Conservation (phyloP, 2,113 vertebrate genomes). For the Etheostoma spectabile region DNA sequence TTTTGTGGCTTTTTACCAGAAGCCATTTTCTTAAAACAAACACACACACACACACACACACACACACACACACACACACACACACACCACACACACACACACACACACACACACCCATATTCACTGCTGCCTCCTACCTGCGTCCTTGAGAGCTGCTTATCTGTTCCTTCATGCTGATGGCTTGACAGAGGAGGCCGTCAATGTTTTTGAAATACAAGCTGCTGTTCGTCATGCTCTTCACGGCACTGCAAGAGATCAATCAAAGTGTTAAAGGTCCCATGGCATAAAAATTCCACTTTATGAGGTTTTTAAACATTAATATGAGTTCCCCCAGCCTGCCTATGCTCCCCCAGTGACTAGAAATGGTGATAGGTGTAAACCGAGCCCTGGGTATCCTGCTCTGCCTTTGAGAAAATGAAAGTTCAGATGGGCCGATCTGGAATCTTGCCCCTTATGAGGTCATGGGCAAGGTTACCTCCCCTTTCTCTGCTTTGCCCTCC, state of each 20-base stretch:
- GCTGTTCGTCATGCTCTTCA: constrained; percentile 95
- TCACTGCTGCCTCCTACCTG: constrained; percentile 84
- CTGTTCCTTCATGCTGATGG: constrained; percentile 90
- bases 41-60: constrained; percentile 1
- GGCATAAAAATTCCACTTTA: too few relatives aligned
- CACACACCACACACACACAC: neutral
- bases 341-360: too few relatives aligned
- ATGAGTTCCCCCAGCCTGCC: too few relatives aligned
- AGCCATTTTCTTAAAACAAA: too few relatives aligned
- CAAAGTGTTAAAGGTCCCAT: neutral
- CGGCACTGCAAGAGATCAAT: constrained; percentile 84
- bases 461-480: too few relatives aligned
- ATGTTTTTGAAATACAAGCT: constrained; percentile 94
- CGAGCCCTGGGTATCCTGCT: too few relatives aligned
- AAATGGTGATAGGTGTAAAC: too few relatives aligned
- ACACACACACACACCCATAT: constrained; percentile 4
- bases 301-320: too few relatives aligned
- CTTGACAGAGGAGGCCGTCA: constrained; percentile 89
- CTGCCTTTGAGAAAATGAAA: too few relatives aligned
- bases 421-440: too few relatives aligned
- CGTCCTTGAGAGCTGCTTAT: constrained; percentile 88
- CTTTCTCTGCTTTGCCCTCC: too few relatives aligned
- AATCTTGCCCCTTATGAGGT: too few relatives aligned
- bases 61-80: neutral
- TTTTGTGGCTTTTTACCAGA: neutral